A percentile compares a stretch with the other conserved stretches of the same genome.
Evolutionary conservation across 2,888 invertebrate species (phyloP).

Genomic region (Drosophila flavopinicola): DNA sequence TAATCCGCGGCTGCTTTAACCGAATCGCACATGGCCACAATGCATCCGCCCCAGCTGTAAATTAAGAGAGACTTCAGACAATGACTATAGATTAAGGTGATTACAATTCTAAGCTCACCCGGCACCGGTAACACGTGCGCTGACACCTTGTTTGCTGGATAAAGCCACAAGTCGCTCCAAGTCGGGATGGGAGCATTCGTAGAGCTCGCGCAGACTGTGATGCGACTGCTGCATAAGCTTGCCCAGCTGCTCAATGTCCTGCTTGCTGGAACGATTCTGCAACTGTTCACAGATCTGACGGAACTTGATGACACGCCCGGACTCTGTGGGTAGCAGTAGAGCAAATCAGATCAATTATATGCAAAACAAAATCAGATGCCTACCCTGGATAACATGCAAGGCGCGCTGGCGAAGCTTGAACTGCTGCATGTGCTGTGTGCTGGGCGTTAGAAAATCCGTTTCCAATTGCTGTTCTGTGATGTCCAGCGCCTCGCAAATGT

Average conservation of each 20-base stretch:
- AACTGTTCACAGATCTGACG: constrained; percentile 86
- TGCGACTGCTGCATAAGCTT: constrained; percentile 95
- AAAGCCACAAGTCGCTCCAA: constrained; percentile 92
- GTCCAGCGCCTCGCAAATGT: constrained; percentile 87
- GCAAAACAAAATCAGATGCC: constrained; percentile 30
- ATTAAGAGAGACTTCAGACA: too few relatives aligned
- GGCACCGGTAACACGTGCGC: constrained; percentile 97
- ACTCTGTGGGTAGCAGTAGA: constrained; percentile 86
- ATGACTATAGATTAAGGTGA: too few relatives aligned
- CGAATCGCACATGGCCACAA: constrained; percentile 88
- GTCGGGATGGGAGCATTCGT: constrained; percentile 96
- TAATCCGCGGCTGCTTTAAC: constrained; percentile 88
- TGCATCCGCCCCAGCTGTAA: constrained; percentile 97
- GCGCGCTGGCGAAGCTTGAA: constrained; percentile 94
- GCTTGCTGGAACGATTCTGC: constrained; percentile 32
- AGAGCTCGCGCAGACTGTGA: constrained; percentile 91
- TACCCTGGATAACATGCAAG: constrained; percentile 93
- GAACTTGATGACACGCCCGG: constrained; percentile 92
- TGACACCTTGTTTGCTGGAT: constrained; percentile 89
- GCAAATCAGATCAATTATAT: background rate
- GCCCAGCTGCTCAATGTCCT: constrained; percentile 87
- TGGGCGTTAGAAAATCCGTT: constrained; percentile 87
- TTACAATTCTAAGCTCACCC: constrained; percentile 86
- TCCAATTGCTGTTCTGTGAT: constrained; percentile 87
- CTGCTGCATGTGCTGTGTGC: constrained; percentile 87